These are phyloP conservation scores for Cyclargus thomasi DNA, from an alignment of 1,140 invertebrate genomes.

Conservation along the genomic window DNA sequence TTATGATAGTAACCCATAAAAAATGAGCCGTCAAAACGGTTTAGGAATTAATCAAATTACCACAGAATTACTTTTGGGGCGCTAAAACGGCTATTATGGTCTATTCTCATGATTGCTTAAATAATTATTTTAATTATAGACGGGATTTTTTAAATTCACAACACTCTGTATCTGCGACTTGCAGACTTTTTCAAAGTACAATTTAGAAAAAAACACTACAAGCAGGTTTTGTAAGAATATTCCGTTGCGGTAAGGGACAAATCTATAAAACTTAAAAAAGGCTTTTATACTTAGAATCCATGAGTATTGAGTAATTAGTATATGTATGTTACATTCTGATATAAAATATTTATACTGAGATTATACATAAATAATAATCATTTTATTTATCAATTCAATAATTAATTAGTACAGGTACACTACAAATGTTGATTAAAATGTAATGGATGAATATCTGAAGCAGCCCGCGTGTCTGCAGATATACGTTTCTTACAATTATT, in stretches of 20 bases:
- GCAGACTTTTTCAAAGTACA: neutral
- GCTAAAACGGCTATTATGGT: conserved; percentile 2
- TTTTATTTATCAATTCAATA: neutral
- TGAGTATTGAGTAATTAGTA: too few relatives aligned
- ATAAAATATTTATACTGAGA: too few relatives aligned
- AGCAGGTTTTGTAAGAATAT: too few relatives aligned
- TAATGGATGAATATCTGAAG: neutral
- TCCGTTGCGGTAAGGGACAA: too few relatives aligned
- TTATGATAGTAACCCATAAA: neutral
- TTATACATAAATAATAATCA: too few relatives aligned
- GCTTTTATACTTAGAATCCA: too few relatives aligned
- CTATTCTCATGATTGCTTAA: neutral
- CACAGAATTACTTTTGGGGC: neutral
- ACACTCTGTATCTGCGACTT: neutral
- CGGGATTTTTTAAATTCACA: neutral
- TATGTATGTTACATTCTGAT: too few relatives aligned
- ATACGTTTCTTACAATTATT: neutral
- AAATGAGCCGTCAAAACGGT: neutral
- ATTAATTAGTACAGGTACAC: neutral
- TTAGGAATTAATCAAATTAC: conserved; percentile 3
- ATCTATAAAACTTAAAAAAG: too few relatives aligned
- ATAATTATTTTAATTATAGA: neutral
- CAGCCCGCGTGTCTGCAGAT: neutral
- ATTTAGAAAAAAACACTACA: too few relatives aligned
- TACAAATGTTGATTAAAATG: neutral